Evolutionary conservation across 35 echinoderm and acorn worm genomes (phyloP).

Genomic region (Patiria miniata): DNA sequence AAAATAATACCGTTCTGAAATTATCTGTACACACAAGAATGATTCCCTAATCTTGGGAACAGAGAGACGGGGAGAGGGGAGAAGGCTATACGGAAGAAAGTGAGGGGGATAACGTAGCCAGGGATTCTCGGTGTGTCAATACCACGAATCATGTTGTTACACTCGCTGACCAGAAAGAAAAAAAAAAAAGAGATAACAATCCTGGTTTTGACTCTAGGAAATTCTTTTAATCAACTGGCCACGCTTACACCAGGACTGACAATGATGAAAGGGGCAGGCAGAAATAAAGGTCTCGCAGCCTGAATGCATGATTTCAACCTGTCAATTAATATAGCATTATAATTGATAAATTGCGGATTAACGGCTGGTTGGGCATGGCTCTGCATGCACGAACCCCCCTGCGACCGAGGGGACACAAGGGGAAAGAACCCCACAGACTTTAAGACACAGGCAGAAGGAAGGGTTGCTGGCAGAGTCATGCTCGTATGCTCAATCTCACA

Average conservation of each 20-base stretch:
- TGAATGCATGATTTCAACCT: neutral
- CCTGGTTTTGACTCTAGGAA: neutral
- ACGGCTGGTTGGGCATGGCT: neutral
- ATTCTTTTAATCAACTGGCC: neutral
- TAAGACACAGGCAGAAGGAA: no score
- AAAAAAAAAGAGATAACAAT: no score
- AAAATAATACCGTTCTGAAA: slow-evolving; percentile 32
- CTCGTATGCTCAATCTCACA: no score
- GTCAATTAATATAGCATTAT: slow-evolving; percentile 19
- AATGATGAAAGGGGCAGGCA: neutral
- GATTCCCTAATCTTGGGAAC: neutral
- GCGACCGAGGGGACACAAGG: no score
- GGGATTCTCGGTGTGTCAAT: neutral
- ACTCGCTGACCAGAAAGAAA: neutral
- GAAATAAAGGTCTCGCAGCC: neutral
- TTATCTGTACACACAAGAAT: slow-evolving; percentile 22
- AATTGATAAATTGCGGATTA: neutral
- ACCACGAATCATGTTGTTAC: slow-evolving; percentile 6
- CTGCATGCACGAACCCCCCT: no score
- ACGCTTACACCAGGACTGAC: neutral
- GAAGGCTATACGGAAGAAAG: no score
- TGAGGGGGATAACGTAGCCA: no score
- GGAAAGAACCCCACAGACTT: no score
- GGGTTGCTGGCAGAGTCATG: no score
- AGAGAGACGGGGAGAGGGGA: neutral